phyloP scores from a whole-genome alignment of 1,140 invertebrate genomes.

The Temnothorax longispinosus region DNA sequence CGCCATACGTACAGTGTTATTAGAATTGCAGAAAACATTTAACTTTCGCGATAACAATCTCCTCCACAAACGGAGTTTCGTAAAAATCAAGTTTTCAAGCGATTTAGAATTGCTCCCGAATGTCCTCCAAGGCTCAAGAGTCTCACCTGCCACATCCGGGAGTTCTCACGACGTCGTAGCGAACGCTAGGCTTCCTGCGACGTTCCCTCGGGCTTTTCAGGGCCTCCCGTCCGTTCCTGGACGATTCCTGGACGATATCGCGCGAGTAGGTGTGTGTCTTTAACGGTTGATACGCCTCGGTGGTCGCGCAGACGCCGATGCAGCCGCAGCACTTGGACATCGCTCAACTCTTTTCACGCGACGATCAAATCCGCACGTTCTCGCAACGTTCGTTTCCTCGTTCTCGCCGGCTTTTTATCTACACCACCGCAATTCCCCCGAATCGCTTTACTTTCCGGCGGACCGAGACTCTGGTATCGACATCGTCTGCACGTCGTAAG shows the following conservation, averaged over 20 bases:
- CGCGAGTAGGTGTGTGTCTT: constrained; percentile 36
- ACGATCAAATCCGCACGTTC: not conserved
- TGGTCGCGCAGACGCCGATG: constrained; percentile 58
- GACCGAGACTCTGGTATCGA: constrained; percentile 25
- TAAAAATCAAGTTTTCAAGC: not conserved
- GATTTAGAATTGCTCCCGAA: not conserved
- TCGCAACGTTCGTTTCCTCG: no score
- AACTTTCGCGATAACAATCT: not conserved
- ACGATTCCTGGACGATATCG: constrained; percentile 47
- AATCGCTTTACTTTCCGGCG: constrained; percentile 3
- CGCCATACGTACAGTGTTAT: not conserved
- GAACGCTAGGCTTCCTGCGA: constrained; percentile 73
- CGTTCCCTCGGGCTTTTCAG: constrained; percentile 72
- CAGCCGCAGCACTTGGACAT: constrained; percentile 77
- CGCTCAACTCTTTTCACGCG: not conserved
- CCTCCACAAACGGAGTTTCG: not conserved
- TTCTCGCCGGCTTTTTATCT: not conserved
- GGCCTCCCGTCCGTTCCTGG: constrained; percentile 37
- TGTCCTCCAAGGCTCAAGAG: no score
- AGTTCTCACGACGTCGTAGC: constrained; percentile 77
- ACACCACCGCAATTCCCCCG: not conserved
- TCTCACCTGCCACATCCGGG: constrained; percentile 68
- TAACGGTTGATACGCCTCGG: constrained; percentile 75
- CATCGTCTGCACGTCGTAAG: constrained; percentile 6
- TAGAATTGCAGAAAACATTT: not conserved